These are phyloP conservation scores for Heterodera filipjevi DNA, from an alignment of 2,888 invertebrate genomes.

Conservation along the genomic window DNA sequence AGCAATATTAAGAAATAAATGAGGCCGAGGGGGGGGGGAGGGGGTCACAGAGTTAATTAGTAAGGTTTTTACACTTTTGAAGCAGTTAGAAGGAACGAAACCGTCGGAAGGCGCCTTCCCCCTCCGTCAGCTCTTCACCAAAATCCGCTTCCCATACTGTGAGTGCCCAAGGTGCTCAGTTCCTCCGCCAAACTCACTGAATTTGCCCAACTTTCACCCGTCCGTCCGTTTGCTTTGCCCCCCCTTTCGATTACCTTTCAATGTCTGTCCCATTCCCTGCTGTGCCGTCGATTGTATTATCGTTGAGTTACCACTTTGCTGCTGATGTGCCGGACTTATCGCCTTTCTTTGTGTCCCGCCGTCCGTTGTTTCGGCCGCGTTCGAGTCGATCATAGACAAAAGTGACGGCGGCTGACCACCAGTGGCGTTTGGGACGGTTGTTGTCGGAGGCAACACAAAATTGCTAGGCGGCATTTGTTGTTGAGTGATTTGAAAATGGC, in stretches of 20 bases:
- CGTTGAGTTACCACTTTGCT: background rate
- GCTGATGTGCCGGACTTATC: background rate
- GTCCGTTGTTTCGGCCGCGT: background rate
- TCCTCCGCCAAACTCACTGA: slow-evolving; percentile 46
- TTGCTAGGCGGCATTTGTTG: background rate
- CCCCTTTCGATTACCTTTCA: slow-evolving; percentile 12
- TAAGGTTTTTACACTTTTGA: too few relatives aligned
- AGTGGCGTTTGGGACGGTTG: background rate
- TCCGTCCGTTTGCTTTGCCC: background rate
- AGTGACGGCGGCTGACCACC: slow-evolving; percentile 18
- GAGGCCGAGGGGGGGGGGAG: background rate
- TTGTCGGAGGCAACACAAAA: slow-evolving; percentile 15
- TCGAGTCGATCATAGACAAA: slow-evolving; percentile 6
- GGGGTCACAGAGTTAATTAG: background rate
- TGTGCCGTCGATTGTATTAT: background rate
- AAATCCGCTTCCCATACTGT: slow-evolving; percentile 35
- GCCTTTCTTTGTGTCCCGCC: slow-evolving; percentile 8
- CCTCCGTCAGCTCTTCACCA: background rate
- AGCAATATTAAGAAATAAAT: background rate
- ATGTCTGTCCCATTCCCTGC: slow-evolving; percentile 3
- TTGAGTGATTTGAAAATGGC: background rate
- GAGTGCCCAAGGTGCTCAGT: slow-evolving; percentile 32
- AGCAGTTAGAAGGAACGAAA: background rate
- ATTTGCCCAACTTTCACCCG: background rate
- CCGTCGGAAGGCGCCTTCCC: background rate